Conservation (phyloP, 2,888 invertebrate species). For the Phengaris alcon region DNA sequence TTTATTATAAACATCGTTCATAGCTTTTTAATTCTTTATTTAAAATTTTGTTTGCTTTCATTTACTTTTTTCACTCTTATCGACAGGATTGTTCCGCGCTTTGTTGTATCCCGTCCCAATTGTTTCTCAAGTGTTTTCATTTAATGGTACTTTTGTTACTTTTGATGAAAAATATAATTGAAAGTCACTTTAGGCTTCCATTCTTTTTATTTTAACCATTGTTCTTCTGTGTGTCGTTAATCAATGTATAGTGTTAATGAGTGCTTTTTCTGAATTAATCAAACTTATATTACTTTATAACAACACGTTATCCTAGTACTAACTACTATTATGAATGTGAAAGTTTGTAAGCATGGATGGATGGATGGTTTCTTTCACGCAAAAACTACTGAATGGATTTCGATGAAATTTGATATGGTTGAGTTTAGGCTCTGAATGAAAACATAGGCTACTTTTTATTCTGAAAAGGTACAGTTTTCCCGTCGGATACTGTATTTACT, state of each 20-base stretch:
- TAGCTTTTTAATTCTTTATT: conserved; percentile 3
- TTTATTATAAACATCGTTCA: not conserved
- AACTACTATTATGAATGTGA: no score
- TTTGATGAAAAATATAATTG: conserved; percentile 27
- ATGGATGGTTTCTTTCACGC: no score
- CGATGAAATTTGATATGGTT: no score
- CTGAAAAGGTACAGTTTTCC: no score
- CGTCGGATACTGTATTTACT: no score
- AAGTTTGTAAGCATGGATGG: no score
- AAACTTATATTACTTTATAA: not conserved
- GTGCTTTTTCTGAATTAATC: not conserved
- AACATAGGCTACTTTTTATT: no score
- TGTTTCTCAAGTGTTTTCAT: conserved; percentile 28
- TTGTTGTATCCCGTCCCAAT: conserved; percentile 27
- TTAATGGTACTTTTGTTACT: conserved; percentile 27
- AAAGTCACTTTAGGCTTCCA: conserved; percentile 26
- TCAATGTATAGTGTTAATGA: not conserved
- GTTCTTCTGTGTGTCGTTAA: conserved; percentile 4
- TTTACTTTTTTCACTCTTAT: conserved; percentile 25
- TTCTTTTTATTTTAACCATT: conserved; percentile 12
- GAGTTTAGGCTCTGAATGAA: no score
- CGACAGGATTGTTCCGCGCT: conserved; percentile 21
- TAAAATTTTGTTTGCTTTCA: conserved; percentile 9
- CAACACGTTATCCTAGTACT: not conserved
- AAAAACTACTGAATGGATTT: no score